Evolutionary conservation across 2,888 invertebrate species (phyloP).

Genomic region (Trisateles emortualis): DNA sequence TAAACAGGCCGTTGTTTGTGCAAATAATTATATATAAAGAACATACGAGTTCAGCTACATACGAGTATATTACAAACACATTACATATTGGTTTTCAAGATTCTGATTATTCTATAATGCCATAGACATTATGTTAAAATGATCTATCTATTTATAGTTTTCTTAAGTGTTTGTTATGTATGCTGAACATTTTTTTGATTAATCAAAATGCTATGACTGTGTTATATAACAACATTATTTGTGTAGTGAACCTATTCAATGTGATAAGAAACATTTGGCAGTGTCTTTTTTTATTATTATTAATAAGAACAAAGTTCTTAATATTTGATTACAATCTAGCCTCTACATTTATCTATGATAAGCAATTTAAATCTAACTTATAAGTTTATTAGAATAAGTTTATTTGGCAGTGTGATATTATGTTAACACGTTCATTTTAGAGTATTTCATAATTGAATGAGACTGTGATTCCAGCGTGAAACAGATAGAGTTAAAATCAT

Average conservation of each 20-base stretch:
- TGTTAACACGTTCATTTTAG: neutral
- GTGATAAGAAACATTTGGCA: constrained; percentile 17
- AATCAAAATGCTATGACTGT: constrained; percentile 24
- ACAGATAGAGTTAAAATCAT: too few relatives aligned
- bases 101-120: neutral
- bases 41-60: neutral
- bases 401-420: neutral
- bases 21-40: neutral
- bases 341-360: too few relatives aligned
- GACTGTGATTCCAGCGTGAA: too few relatives aligned
- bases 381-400: too few relatives aligned
- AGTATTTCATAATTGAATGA: too few relatives aligned
- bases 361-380: too few relatives aligned
- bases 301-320: too few relatives aligned
- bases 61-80: neutral
- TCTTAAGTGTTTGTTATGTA: constrained; percentile 2
- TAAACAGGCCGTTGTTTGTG: neutral
- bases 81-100: neutral
- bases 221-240: constrained; percentile 16
- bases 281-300: constrained; percentile 8
- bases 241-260: constrained; percentile 12
- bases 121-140: too few relatives aligned
- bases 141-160: too few relatives aligned
- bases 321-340: too few relatives aligned
- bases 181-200: constrained; percentile 18